These are phyloP conservation scores for Pinna nobilis DNA, from an alignment of 1,140 invertebrate genomes.

Conservation along the genomic window DNA sequence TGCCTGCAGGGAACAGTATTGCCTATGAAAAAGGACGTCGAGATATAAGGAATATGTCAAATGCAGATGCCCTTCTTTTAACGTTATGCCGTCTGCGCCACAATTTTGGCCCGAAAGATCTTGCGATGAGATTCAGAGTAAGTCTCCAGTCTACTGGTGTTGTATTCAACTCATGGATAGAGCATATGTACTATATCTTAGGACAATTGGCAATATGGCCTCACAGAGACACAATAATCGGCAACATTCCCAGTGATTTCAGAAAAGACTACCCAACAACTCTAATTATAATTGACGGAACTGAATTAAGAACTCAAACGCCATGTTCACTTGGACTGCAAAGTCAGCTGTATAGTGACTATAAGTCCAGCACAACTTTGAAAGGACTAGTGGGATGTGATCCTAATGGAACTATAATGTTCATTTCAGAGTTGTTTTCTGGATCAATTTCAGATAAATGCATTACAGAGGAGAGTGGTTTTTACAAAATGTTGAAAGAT, in stretches of 20 bases:
- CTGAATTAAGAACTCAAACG: conserved; percentile 42
- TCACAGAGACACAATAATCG: conserved; percentile 37
- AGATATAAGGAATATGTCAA: conserved; percentile 14
- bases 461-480: conserved; percentile 31
- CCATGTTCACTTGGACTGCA: conserved; percentile 33
- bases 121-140: conserved; percentile 37
- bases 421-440: conserved; percentile 40
- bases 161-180: conserved; percentile 40
- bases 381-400: conserved; percentile 34
- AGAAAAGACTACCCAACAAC: conserved; percentile 40
- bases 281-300: conserved; percentile 47
- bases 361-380: conserved; percentile 35
- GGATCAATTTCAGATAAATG: conserved; percentile 41
- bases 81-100: not conserved
- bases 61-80: conserved; percentile 37
- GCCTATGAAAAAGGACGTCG: conserved; percentile 14
- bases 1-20: not conserved
- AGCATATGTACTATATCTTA: conserved; percentile 43
- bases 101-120: conserved; percentile 41
- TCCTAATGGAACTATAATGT: conserved; percentile 36
- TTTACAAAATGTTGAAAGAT: no score
- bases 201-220: conserved; percentile 49
- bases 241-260: conserved; percentile 42
- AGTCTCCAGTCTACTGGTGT: conserved; percentile 33
- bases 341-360: conserved; percentile 49